These are phyloP conservation scores for Ptychochromis oligacanthus DNA, from an alignment of 2,113 vertebrate genomes.

Conservation along the genomic window DNA sequence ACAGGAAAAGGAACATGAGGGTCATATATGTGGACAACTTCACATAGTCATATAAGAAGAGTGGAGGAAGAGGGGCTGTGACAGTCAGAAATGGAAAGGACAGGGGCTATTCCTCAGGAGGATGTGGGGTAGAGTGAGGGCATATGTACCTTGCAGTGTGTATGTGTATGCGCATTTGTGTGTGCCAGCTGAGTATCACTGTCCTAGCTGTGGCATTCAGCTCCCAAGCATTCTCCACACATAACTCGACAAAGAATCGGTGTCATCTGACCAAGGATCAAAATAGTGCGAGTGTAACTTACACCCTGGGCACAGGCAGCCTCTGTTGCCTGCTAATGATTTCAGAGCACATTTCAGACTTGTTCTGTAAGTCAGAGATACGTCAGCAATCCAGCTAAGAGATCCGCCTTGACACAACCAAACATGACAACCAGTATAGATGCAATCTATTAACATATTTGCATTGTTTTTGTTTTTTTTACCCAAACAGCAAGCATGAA, in stretches of 20 bases:
- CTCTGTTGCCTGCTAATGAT: constrained; percentile 80
- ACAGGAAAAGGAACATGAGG: constrained; percentile 83
- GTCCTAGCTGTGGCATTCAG: constrained; percentile 66
- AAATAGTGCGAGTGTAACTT: constrained; percentile 83
- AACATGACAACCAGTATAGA: constrained; percentile 67
- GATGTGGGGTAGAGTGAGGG: constrained; percentile 37
- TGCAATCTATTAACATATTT: constrained; percentile 63
- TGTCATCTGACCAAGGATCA: constrained; percentile 83
- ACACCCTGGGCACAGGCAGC: constrained; percentile 74
- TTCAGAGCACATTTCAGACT: constrained; percentile 77
- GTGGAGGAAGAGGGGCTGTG: constrained; percentile 56
- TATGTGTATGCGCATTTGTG: constrained; percentile 38
- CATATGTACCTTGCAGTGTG: constrained; percentile 49
- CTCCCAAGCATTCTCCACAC: constrained; percentile 79
- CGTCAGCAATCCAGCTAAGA: constrained; percentile 63
- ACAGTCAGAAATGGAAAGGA: constrained; percentile 61
- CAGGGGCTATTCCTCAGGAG: constrained; percentile 42
- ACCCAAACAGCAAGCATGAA: constrained; percentile 28
- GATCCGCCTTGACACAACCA: constrained; percentile 62
- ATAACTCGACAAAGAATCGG: constrained; percentile 82
- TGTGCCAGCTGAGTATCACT: constrained; percentile 68
- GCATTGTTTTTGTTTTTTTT: constrained; percentile 69
- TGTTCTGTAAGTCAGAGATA: constrained; percentile 71
- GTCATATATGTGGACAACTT: constrained; percentile 84
- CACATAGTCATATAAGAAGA: constrained; percentile 73